These are phyloP conservation scores for Stenurella melanura DNA, from an alignment of 2,888 invertebrate species.

Conservation along the genomic window DNA sequence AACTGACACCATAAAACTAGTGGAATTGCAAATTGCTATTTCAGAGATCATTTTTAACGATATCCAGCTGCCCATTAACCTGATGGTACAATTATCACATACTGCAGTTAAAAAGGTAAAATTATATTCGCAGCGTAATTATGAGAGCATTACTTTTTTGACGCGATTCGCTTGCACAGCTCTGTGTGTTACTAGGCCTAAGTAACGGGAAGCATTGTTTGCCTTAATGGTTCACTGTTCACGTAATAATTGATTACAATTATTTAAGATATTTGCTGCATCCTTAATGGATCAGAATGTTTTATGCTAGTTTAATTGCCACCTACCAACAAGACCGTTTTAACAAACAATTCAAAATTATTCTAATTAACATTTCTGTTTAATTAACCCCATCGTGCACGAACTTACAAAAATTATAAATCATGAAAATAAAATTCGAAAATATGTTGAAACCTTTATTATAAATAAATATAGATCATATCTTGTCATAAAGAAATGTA, in stretches of 20 bases:
- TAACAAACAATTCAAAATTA: too few species aligned
- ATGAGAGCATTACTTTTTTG: constrained; percentile 35
- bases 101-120: constrained; percentile 21
- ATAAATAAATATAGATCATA: too few species aligned
- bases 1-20: constrained; percentile 10
- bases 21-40: constrained; percentile 17
- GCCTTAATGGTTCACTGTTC: constrained; percentile 14
- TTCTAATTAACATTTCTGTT: too few species aligned
- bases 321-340: not conserved
- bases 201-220: constrained; percentile 17
- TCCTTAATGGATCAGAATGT: not conserved
- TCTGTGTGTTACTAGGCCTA: constrained; percentile 29
- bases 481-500: too few species aligned
- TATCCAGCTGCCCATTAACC: not conserved
- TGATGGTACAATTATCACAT: constrained; percentile 11
- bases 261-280: not conserved
- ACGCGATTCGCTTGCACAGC: constrained; percentile 17
- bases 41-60: not conserved
- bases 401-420: too few species aligned
- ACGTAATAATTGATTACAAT: constrained; percentile 2
- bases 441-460: too few species aligned
- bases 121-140: constrained; percentile 23
- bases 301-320: not conserved
- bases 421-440: too few species aligned
- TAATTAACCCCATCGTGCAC: too few species aligned